Percentiles rank a stretch among this genome's conserved stretches.
phyloP scores from a whole-genome alignment of 2,797 vertebrate genomes.

The Lutjanus argentimaculatus region DNA sequence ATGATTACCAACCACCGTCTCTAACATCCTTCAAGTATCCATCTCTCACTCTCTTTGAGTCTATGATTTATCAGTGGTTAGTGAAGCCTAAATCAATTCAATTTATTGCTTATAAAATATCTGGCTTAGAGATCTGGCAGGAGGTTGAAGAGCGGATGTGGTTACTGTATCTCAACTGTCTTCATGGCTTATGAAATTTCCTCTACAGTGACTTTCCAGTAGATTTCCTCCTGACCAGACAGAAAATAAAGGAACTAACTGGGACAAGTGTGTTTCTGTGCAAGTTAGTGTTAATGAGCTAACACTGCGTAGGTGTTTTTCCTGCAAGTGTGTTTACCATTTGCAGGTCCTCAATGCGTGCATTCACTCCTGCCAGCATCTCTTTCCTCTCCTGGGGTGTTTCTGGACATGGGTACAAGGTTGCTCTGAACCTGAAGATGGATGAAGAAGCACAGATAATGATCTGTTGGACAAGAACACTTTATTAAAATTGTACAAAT shows the following conservation, averaged over 20 bases:
- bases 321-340: conserved; percentile 88
- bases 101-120: background rate
- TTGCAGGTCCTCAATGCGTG: conserved; percentile 97
- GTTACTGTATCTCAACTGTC: too few relatives aligned
- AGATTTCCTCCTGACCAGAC: background rate
- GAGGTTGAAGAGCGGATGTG: conserved; percentile 22
- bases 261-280: background rate
- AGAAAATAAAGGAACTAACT: background rate
- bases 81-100: background rate
- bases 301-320: accelerated
- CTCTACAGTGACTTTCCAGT: background rate
- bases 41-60: background rate
- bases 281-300: background rate
- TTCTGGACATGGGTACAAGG: conserved; percentile 97
- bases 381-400: conserved; percentile 97
- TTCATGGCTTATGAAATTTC: background rate
- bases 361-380: conserved; percentile 97
- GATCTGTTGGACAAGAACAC: background rate
- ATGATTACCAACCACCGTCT: background rate
- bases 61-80: background rate
- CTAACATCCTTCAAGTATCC: background rate
- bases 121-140: background rate
- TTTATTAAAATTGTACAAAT: background rate
- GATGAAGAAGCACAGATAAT: background rate
- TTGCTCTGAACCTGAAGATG: conserved; percentile 93